Conservation (phyloP, 2,113 vertebrate species). For the Callaeas wilsoni region DNA sequence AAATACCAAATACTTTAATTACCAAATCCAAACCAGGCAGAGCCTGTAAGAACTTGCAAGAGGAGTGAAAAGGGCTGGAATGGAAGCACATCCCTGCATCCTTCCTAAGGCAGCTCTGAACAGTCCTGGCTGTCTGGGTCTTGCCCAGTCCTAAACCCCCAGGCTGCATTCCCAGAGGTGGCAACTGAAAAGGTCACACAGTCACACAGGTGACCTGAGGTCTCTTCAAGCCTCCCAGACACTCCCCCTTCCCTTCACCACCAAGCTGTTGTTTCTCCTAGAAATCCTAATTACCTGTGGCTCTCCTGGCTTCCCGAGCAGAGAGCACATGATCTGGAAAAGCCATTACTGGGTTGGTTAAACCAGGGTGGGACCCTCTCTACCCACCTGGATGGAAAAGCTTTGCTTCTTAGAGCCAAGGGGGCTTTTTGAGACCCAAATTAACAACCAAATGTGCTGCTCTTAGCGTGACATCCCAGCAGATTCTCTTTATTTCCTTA, state of each 20-base stretch:
- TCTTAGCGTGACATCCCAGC: background rate
- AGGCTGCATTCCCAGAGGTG: background rate
- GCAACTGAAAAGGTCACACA: background rate
- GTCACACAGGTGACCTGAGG: background rate
- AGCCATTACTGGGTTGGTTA: background rate
- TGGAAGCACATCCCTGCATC: background rate
- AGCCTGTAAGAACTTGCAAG: conserved; percentile 31
- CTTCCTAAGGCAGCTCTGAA: background rate
- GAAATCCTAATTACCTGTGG: background rate
- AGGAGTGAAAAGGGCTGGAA: background rate
- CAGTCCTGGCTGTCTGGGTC: background rate
- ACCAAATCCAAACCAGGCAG: conserved; percentile 2
- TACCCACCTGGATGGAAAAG: background rate
- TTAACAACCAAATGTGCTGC: background rate
- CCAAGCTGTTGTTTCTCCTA: background rate
- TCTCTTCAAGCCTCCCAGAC: background rate
- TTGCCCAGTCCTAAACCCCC: background rate
- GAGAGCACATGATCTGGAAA: background rate
- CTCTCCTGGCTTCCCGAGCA: background rate
- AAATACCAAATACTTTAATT: conserved; percentile 29
- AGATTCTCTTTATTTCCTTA: background rate
- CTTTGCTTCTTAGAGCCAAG: background rate
- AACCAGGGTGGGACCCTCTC: background rate
- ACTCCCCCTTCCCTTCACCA: background rate
- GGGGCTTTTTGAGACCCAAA: background rate